Evolutionary conservation across 2,888 invertebrate genomes (phyloP), one percentile per base, ranked within the genome.

Genomic region (Volucella bombylans): DNA sequence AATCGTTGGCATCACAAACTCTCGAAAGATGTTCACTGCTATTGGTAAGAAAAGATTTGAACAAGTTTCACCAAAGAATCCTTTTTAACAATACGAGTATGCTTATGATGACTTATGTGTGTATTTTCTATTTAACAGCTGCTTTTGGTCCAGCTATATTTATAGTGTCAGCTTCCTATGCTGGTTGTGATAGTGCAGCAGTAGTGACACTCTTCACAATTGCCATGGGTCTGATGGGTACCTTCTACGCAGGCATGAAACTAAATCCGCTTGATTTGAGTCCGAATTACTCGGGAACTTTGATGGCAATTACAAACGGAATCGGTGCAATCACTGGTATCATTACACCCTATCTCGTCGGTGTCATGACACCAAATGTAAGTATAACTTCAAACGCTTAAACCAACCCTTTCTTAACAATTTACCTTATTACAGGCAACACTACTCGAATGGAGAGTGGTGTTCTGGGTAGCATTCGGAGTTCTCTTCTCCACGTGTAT

Each of bases 401-500:
- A 59, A 11, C 38, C n/a, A 2, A 52, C 8, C 6, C 4, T 1
- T 9, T 15, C 0, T 2, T 1, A 1, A 15, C 10, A 10, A 49
- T 12, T 18, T 14, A 31, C 23, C 9, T 62, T 52, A 43, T 65
- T 80, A 59, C 90, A 94, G 94, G 93, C 94, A 55, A 93, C 93
- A 0, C 88, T 95, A 9, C 90, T 91, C 15, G 94, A 96, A 92
- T 97, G 96, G 96, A 93, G 95, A 41, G 88, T 93, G 0, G 96
- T 96, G 0, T 96, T 97, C 90, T 96, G 96, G 95, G 95, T 96
- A n/a, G 94, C 96, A 45, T 93, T 96, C 12, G 94, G 89, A 0
- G 93, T 96, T 3, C 93, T 96, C 77, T 90, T 94, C 0, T 86
- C 93, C 0, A 95, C 96, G 1, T 96, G 95, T 88, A 52, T 94